Conservation (phyloP, 2,797 vertebrate species). For the Ptychadena robeensis region DNA sequence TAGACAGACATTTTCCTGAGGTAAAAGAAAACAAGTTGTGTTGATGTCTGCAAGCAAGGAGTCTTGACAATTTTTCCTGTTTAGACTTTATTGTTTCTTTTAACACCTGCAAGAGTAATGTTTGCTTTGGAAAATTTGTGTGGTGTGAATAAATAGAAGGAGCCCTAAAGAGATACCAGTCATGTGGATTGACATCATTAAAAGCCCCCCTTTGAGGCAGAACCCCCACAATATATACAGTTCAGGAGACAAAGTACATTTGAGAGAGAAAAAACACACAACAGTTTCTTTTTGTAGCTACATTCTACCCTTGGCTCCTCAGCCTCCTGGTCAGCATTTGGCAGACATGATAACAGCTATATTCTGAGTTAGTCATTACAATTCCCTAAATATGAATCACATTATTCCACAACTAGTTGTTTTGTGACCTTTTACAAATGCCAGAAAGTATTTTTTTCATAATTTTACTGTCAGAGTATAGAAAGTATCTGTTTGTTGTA, state of each 20-base stretch:
- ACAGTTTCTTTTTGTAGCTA: not conserved
- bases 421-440: conserved; percentile 55
- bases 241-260: not conserved
- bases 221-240: too few relatives aligned
- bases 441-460: conserved; percentile 44
- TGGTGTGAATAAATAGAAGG: too few relatives aligned
- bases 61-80: too few relatives aligned
- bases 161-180: too few relatives aligned
- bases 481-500: conserved; percentile 47
- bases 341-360: conserved; percentile 32
- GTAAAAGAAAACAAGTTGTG: too few relatives aligned
- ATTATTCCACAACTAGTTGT: conserved; percentile 52
- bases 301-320: conserved; percentile 17
- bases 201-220: too few relatives aligned
- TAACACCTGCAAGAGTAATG: too few relatives aligned
- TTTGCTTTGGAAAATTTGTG: too few relatives aligned
- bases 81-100: too few relatives aligned
- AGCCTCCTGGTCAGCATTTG: conserved; percentile 31
- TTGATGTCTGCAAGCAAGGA: too few relatives aligned
- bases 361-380: conserved; percentile 54
- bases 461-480: conserved; percentile 54
- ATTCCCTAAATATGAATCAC: conserved; percentile 50
- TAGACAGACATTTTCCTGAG: too few relatives aligned
- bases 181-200: too few relatives aligned
- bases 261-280: not conserved